phyloP scores from a whole-genome alignment of 2,113 vertebrate species.

The Vimba vimba region DNA sequence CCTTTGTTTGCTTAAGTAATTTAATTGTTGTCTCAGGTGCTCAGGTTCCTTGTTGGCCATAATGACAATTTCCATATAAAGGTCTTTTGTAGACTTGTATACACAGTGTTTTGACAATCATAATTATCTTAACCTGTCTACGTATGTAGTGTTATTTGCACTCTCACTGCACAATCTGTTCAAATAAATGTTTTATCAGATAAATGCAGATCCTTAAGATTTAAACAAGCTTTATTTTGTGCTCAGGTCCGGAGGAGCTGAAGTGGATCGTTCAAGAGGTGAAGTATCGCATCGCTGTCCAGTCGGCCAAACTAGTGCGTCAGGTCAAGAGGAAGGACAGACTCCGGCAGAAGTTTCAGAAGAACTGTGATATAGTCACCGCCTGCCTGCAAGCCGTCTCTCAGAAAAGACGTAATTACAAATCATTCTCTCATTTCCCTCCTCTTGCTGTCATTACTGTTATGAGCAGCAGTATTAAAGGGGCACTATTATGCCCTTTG shows the following conservation, averaged over 20 bases:
- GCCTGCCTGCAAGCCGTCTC: slow-evolving; percentile 95
- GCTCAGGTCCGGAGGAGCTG: slow-evolving; percentile 82
- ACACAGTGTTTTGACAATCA: neutral
- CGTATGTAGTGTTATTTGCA: neutral
- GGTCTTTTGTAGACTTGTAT: neutral
- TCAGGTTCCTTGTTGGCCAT: slow-evolving; percentile 6
- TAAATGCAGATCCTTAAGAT: neutral
- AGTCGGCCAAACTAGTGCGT: slow-evolving; percentile 89
- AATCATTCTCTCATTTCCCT: slow-evolving; percentile 7
- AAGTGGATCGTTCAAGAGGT: slow-evolving; percentile 84
- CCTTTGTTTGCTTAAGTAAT: slow-evolving; percentile 5
- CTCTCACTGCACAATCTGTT: too few relatives aligned
- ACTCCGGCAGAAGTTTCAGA: slow-evolving; percentile 86
- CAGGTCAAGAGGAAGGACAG: slow-evolving; percentile 91
- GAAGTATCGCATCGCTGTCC: slow-evolving; percentile 83
- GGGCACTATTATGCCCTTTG: too few relatives aligned
- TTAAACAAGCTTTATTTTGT: slow-evolving; percentile 1
- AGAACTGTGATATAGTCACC: slow-evolving; percentile 91
- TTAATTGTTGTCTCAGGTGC: slow-evolving; percentile 19
- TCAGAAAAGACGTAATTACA: slow-evolving; percentile 88
- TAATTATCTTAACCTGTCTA: neutral
- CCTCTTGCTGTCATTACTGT: neutral
- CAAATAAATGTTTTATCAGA: too few relatives aligned
- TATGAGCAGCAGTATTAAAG: neutral
- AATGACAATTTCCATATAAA: neutral